These are phyloP conservation scores for Aplochiton taeniatus DNA, from an alignment of 2,797 vertebrate genomes.

Conservation along the genomic window DNA sequence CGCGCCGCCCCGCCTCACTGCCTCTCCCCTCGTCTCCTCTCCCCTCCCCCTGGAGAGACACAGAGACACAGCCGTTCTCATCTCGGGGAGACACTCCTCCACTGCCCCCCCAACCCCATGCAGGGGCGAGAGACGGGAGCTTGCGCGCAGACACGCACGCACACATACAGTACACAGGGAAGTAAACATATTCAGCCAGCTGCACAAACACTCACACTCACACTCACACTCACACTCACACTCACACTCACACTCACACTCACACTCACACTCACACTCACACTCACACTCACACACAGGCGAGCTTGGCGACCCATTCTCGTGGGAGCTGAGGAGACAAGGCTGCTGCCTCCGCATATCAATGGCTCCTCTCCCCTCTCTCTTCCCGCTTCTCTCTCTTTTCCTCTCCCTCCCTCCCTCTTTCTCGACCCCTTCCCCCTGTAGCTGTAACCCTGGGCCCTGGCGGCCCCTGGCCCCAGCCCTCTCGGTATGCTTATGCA, in stretches of 20 bases:
- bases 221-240: conserved; percentile 13
- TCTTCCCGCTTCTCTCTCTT: conserved; percentile 5
- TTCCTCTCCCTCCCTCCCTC: background rate
- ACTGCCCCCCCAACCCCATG: no score
- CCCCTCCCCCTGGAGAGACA: conserved; percentile 45
- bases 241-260: conserved; percentile 7
- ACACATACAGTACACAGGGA: conserved; percentile 4
- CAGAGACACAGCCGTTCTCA: conserved; percentile 17
- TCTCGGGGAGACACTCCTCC: conserved; percentile 51
- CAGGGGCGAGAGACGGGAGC: no score
- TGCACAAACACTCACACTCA: conserved; percentile 7
- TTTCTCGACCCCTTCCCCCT: background rate
- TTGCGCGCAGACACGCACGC: no score
- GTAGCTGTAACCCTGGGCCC: background rate
- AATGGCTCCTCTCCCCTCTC: conserved; percentile 8
- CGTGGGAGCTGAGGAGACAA: conserved; percentile 22
- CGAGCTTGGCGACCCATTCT: conserved; percentile 24
- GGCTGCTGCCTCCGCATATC: conserved; percentile 30
- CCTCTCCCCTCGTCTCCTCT: conserved; percentile 26
- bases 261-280: conserved; percentile 17
- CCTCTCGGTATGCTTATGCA: conserved; percentile 16
- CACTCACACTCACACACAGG: conserved; percentile 30
- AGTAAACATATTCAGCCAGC: conserved; percentile 1
- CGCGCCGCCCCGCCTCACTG: conserved; percentile 22
- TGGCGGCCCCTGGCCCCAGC: background rate